Conservation (phyloP, 2,113 vertebrate genomes). For the Gallinago media region DNA sequence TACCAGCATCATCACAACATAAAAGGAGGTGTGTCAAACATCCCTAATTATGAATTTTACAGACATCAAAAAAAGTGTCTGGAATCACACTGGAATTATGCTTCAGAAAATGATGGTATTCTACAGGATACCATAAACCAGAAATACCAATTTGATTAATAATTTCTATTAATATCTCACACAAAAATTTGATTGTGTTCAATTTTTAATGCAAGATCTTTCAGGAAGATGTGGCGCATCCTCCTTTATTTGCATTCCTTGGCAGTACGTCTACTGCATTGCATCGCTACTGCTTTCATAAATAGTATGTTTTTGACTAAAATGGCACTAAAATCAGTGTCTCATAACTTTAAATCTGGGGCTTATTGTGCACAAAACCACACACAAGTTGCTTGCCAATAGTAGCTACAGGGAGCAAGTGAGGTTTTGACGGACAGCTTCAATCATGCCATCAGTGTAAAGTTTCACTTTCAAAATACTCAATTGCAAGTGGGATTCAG, state of each 20-base stretch:
- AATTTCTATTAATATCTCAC: neutral
- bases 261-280: neutral
- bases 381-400: neutral
- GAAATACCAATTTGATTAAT: neutral
- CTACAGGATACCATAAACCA: neutral
- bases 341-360: neutral
- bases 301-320: neutral
- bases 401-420: neutral
- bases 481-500: neutral
- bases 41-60: neutral
- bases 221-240: neutral
- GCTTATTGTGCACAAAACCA: neutral
- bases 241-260: neutral
- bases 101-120: neutral
- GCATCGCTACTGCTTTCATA: neutral
- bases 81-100: neutral
- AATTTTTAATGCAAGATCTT: neutral
- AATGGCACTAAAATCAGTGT: neutral
- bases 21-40: fast-evolving
- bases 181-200: neutral
- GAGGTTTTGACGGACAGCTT: neutral
- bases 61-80: fast-evolving
- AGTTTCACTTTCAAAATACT: neutral
- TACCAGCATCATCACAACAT: fast-evolving
- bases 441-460: neutral